Evolutionary conservation across 2,113 vertebrate genomes (phyloP).

Genomic region (Dipodomys stephensi): DNA sequence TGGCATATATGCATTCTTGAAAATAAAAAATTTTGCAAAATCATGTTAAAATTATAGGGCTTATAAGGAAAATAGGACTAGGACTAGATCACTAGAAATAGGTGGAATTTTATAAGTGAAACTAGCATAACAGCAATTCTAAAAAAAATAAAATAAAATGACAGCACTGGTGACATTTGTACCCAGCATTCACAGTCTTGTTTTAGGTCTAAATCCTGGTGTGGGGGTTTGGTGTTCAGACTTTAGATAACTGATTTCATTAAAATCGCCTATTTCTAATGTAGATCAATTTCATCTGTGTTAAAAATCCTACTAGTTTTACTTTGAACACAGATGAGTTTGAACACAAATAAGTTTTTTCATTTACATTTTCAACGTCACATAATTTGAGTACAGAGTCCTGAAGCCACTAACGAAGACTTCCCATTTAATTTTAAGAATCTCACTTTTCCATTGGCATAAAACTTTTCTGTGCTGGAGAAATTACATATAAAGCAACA

Average conservation of each 20-base stretch:
- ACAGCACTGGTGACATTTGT: background rate
- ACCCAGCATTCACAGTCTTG: background rate
- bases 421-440: background rate
- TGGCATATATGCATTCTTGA: background rate
- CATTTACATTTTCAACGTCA: background rate
- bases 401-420: background rate
- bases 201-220: background rate
- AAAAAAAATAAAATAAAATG: background rate
- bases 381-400: background rate
- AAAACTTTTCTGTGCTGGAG: background rate
- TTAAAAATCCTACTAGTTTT: constrained; percentile 9
- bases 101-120: constrained; percentile 17
- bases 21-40: constrained; percentile 16
- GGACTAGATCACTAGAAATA: constrained; percentile 13
- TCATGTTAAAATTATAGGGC: background rate
- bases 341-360: background rate
- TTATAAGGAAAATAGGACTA: background rate
- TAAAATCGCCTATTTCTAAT: background rate
- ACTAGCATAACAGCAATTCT: background rate
- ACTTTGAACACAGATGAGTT: background rate
- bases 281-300: background rate
- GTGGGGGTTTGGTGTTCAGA: too few species aligned
- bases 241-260: background rate
- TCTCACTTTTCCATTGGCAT: background rate
- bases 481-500: background rate